phyloP scores from a whole-genome alignment of 2,888 invertebrate genomes.

The Alitta virens region DNA sequence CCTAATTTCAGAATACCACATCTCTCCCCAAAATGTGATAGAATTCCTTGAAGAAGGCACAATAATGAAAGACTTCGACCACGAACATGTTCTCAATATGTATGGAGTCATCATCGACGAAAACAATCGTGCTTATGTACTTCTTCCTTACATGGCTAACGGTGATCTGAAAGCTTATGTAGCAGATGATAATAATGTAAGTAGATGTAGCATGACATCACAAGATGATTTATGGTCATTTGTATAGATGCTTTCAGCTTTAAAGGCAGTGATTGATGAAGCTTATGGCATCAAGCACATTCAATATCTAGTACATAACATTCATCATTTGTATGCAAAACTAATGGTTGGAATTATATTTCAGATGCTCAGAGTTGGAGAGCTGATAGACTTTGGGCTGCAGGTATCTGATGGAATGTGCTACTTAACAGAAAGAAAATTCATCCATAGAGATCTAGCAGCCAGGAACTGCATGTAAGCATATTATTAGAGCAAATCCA shows the following conservation, averaged over 20 bases:
- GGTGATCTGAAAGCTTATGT: slow-evolving; percentile 50
- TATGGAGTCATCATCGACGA: slow-evolving; percentile 53
- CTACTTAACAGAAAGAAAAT: slow-evolving; percentile 59
- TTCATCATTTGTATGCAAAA: too few relatives aligned
- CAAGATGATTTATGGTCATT: too few relatives aligned
- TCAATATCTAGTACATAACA: too few relatives aligned
- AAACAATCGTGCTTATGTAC: slow-evolving; percentile 53
- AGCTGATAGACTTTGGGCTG: slow-evolving; percentile 58
- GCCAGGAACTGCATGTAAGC: slow-evolving; percentile 62
- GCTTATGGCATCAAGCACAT: too few relatives aligned
- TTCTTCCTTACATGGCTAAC: slow-evolving; percentile 57
- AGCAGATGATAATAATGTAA: slow-evolving; percentile 38
- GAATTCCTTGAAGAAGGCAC: slow-evolving; percentile 30
- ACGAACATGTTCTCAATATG: slow-evolving; percentile 55
- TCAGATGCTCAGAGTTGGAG: slow-evolving; percentile 58
- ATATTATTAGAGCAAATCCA: too few relatives aligned
- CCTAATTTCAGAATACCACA: slow-evolving; percentile 11
- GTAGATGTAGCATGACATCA: too few relatives aligned
- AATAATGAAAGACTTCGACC: slow-evolving; percentile 56
- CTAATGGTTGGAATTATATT: too few relatives aligned
- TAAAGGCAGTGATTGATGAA: too few relatives aligned
- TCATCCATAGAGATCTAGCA: slow-evolving; percentile 62
- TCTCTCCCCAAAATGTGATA: slow-evolving; percentile 18
- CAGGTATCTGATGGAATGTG: slow-evolving; percentile 61
- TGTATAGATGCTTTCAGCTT: too few relatives aligned